Evolutionary conservation across 2,888 invertebrate species (phyloP), one percentile per base, ranked within the genome.

Genomic region (Drosophila buzzatii): DNA sequence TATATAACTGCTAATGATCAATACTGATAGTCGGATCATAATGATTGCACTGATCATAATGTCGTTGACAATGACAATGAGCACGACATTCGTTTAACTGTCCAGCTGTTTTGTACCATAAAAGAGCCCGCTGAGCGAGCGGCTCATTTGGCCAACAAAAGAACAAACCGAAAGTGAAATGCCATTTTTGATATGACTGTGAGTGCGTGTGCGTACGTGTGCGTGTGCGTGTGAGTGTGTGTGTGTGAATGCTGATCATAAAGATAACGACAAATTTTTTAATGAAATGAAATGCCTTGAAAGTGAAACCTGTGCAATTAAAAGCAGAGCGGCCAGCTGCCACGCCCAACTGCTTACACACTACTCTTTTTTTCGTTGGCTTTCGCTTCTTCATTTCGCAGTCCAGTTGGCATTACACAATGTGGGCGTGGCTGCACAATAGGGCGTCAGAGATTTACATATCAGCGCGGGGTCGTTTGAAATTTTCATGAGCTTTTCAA

Each of bases 81-180:
- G 55, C 76, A 73, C 58, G 61, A 69, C 58, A 64, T 35, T 65
- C 65, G 61, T 52, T 31, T 60, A 58, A 56, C 72, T 65, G 79
- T 67, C 73, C 70, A 67, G 66, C 59, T 68, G 68, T 62, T 63
- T 67, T n/a, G 49, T 35, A 60, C 73, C 76, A 70, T 83, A 76
- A 75, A 75, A 75, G 81, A 76, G 73, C 61, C 79, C 79, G 76
- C 72, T 71, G 51, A 55, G 39, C 63, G 60, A 31, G 27, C 45
- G 23, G 67, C 65, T 56, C 71, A 66, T 82, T 75, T 66, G 68
- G 79, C 76, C 79, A 88, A 85, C 88, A 85, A 85, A 88, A 85
- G 85, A 85, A 85, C 84, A 85, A 85, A 66, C 62, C 51, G 88
- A 88, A 85, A 85, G 85, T 88, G 85, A 85, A 85, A 85, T 88